Conservation (phyloP, 2,797 vertebrate species). For the Margarornis squamiger region DNA sequence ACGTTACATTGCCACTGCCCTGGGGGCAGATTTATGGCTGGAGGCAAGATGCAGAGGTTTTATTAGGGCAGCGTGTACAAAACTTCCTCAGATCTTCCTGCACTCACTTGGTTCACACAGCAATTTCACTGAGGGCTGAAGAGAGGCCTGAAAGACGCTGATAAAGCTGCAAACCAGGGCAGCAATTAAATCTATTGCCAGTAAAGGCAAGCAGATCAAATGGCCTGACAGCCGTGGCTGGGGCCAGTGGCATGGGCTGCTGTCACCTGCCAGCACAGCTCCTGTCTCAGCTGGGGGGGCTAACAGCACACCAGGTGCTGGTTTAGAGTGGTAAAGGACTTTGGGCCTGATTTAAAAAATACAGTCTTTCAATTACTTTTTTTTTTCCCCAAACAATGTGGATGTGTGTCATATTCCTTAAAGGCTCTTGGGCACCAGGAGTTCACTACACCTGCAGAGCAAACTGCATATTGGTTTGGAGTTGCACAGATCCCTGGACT, state of each 20-base stretch:
- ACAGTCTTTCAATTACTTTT: neutral
- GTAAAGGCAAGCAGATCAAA: neutral
- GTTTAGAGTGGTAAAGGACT: neutral
- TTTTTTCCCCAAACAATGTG: neutral
- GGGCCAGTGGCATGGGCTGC: fast-evolving
- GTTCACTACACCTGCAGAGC: fast-evolving
- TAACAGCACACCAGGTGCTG: neutral
- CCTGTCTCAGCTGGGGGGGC: neutral
- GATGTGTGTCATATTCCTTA: neutral
- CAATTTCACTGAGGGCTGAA: neutral
- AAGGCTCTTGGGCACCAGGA: neutral
- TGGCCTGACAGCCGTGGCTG: neutral
- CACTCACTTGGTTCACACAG: neutral
- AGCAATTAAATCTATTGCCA: neutral
- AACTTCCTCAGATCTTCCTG: neutral
- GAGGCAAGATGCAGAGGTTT: neutral
- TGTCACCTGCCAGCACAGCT: neutral
- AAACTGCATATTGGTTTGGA: neutral
- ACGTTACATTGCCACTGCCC: fast-evolving
- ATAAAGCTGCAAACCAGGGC: neutral
- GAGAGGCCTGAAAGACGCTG: neutral
- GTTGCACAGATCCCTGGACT: fast-evolving
- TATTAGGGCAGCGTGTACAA: neutral
- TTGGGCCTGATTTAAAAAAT: neutral
- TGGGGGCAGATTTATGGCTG: neutral